phyloP scores from a whole-genome alignment of 2,797 vertebrate species.

The Lacerta viridis region DNA sequence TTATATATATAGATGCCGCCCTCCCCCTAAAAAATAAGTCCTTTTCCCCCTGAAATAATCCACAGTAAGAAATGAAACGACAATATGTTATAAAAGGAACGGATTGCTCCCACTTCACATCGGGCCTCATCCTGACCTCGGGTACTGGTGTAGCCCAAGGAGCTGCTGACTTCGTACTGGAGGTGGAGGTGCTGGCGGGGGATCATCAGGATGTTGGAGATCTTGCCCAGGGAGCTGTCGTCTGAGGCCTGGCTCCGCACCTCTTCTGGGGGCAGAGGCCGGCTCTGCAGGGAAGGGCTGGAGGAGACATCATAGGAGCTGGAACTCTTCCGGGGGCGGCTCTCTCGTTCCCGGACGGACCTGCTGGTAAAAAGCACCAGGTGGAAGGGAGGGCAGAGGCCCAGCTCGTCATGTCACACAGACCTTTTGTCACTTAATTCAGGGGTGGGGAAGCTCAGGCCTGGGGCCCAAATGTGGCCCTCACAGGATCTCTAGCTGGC shows the following conservation, averaged over 20 bases:
- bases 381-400: neutral
- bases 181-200: conserved; percentile 85
- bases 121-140: conserved; percentile 84
- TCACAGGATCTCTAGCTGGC: no score
- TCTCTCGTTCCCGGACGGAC: conserved; percentile 83
- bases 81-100: neutral
- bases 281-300: conserved; percentile 86
- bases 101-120: neutral
- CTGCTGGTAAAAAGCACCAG: conserved; percentile 70
- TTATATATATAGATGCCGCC: no score
- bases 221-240: conserved; percentile 91
- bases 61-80: no score
- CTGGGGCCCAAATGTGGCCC: no score
- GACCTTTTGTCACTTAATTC: no score
- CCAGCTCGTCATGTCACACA: neutral
- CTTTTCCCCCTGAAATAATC: neutral
- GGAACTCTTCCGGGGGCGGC: conserved; percentile 89
- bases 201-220: conserved; percentile 94
- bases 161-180: conserved; percentile 98
- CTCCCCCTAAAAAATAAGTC: no score
- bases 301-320: conserved; percentile 88
- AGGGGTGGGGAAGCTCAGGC: no score
- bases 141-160: conserved; percentile 94
- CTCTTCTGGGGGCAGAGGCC: conserved; percentile 86
- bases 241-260: conserved; percentile 94